Evolutionary conservation across 2,888 invertebrate species (phyloP).

Genomic region (Lepidochrysops patricia): DNA sequence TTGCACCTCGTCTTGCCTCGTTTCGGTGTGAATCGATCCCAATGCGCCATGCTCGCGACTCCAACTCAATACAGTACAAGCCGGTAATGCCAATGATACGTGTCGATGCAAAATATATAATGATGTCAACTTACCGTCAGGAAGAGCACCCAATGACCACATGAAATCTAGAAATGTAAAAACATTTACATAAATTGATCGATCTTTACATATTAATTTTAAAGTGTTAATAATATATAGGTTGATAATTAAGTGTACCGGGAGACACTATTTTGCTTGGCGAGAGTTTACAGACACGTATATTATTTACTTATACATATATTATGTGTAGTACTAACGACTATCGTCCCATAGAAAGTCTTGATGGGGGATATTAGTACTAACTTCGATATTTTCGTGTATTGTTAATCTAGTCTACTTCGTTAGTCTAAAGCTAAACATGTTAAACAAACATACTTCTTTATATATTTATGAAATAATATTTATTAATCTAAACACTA

Average conservation of each 20-base stretch:
- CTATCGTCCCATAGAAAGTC: slow-evolving; percentile 34
- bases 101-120: slow-evolving; percentile 41
- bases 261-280: slow-evolving; percentile 75
- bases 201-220: slow-evolving; percentile 63
- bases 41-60: slow-evolving; percentile 37
- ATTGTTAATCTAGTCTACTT: slow-evolving; percentile 69
- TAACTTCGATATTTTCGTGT: slow-evolving; percentile 42
- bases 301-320: slow-evolving; percentile 16
- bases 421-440: slow-evolving; percentile 73
- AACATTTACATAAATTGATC: slow-evolving; percentile 74
- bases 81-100: slow-evolving; percentile 5
- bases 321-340: slow-evolving; percentile 22
- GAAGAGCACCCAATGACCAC: slow-evolving; percentile 98
- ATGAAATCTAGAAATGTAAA: slow-evolving; percentile 93
- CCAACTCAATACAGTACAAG: slow-evolving; percentile 19
- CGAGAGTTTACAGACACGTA: slow-evolving; percentile 47
- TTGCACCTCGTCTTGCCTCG: too few species aligned
- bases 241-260: slow-evolving; percentile 48
- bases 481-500: slow-evolving; percentile 70
- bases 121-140: slow-evolving; percentile 88
- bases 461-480: slow-evolving; percentile 68
- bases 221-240: slow-evolving; percentile 34
- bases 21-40: too few species aligned
- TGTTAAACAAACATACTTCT: slow-evolving; percentile 74
- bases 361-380: slow-evolving; percentile 64